Percentiles rank a stretch among this genome's conserved stretches.
Evolutionary conservation across 2,888 invertebrate genomes (phyloP).

Genomic region (Euplexia lucipara): DNA sequence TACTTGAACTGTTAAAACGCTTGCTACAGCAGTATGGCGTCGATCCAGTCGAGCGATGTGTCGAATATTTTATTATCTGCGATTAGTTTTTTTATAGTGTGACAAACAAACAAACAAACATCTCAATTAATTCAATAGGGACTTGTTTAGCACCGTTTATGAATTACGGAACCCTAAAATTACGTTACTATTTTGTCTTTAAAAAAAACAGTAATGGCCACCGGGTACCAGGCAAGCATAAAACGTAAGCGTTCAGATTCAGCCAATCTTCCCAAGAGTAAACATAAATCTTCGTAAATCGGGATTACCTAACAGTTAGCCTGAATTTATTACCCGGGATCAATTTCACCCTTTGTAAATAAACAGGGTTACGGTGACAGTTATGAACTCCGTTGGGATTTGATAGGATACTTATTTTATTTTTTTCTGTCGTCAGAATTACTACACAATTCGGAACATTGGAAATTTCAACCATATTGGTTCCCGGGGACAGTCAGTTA

Average conservation of each 20-base stretch:
- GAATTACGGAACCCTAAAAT: neutral
- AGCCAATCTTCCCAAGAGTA: constrained; percentile 58
- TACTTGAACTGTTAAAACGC: too few relatives aligned
- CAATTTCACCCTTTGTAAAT: constrained; percentile 54
- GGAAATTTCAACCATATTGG: neutral
- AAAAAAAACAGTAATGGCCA: constrained; percentile 3
- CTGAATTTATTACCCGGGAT: constrained; percentile 57
- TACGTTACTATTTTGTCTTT: neutral
- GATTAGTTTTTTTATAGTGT: neutral
- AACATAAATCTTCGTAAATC: constrained; percentile 52
- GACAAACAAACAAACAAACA: neutral
- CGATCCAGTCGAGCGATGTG: too few relatives aligned
- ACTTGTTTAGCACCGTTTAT: neutral
- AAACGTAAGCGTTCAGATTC: constrained; percentile 56
- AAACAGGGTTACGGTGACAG: constrained; percentile 42
- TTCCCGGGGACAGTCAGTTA: too few relatives aligned
- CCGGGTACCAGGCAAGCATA: constrained; percentile 60
- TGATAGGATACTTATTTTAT: neutral
- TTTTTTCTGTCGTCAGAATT: neutral
- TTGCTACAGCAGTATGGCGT: too few relatives aligned
- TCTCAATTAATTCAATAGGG: neutral
- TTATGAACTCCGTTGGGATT: constrained; percentile 55
- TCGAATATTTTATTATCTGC: neutral
- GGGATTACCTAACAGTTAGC: constrained; percentile 49
- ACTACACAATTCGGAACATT: neutral